These are phyloP conservation scores for Chelonoidis abingdonii DNA, from an alignment of 2,113 vertebrate species.

Conservation along the genomic window DNA sequence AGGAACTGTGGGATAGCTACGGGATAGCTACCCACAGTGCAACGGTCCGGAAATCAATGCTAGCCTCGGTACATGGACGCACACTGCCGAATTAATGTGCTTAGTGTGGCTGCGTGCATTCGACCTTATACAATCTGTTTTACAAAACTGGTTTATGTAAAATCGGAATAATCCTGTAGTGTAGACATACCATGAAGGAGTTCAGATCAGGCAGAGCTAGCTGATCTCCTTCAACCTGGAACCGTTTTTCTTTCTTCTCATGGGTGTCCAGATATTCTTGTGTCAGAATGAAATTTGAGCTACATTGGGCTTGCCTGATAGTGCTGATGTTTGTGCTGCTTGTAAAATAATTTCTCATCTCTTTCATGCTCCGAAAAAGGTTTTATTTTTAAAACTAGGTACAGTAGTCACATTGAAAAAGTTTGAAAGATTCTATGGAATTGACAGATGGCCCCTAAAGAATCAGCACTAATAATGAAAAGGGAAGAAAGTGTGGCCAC, in stretches of 20 bases:
- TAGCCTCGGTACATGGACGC: no score
- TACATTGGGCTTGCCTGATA: background rate
- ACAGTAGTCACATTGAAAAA: conserved; percentile 26
- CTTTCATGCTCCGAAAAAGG: conserved; percentile 56
- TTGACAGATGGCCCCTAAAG: conserved; percentile 18
- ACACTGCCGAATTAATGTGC: no score
- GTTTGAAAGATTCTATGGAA: conserved; percentile 15
- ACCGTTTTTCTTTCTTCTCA: background rate
- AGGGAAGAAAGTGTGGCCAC: conserved; percentile 26
- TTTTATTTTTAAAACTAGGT: conserved; percentile 39
- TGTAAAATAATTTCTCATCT: conserved; percentile 37
- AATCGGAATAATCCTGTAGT: no score
- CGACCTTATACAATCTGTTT: no score
- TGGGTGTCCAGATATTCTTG: conserved; percentile 12
- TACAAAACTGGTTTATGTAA: no score
- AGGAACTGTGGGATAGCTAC: no score
- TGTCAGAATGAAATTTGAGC: background rate
- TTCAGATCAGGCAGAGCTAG: background rate
- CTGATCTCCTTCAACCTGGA: background rate
- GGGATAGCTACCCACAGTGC: no score
- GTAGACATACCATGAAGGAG: background rate
- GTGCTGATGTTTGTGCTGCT: background rate
- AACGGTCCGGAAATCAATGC: no score
- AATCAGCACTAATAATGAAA: conserved; percentile 36
- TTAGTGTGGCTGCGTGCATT: no score